Evolutionary conservation across 2,113 vertebrate species (phyloP).

Genomic region (Limanda limanda): DNA sequence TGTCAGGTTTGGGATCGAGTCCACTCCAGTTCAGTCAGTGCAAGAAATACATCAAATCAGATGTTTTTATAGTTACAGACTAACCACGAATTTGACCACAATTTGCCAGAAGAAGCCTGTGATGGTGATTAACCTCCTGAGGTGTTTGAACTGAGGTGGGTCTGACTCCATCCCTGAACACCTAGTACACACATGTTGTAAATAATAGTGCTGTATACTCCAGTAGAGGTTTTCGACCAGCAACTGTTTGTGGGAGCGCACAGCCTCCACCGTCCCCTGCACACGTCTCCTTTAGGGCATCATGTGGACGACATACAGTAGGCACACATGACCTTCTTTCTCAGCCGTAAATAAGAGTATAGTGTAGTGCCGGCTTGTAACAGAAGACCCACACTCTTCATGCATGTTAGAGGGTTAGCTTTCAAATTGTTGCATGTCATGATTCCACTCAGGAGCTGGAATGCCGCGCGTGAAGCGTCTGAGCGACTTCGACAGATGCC

Average conservation of each 20-base stretch:
- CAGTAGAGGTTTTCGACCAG: conserved; percentile 73
- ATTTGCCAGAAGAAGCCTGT: conserved; percentile 16
- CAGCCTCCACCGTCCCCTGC: conserved; percentile 48
- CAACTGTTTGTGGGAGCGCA: conserved; percentile 69
- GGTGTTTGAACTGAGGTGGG: conserved; percentile 53
- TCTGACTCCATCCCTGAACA: conserved; percentile 54
- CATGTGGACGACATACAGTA: conserved; percentile 57
- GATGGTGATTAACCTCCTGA: conserved; percentile 24
- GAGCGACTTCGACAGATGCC: conserved; percentile 61
- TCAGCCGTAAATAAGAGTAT: conserved; percentile 65
- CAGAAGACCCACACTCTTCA: conserved; percentile 62
- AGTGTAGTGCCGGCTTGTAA: conserved; percentile 65
- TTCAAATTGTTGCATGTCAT: conserved; percentile 72
- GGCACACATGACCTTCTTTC: conserved; percentile 61
- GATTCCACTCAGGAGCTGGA: conserved; percentile 52
- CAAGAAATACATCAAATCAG: background rate
- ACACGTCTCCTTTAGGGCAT: conserved; percentile 56
- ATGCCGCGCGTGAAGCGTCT: conserved; percentile 46
- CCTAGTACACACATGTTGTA: conserved; percentile 67
- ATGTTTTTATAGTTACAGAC: background rate
- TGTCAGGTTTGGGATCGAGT: conserved; percentile 50
- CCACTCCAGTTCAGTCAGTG: conserved; percentile 43
- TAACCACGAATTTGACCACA: background rate
- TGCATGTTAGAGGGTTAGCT: conserved; percentile 70
- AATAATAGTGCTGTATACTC: conserved; percentile 73